Base-by-base conservation (phyloP, 2,797 vertebrate species). In the Glyptemys insculpta region DNA sequence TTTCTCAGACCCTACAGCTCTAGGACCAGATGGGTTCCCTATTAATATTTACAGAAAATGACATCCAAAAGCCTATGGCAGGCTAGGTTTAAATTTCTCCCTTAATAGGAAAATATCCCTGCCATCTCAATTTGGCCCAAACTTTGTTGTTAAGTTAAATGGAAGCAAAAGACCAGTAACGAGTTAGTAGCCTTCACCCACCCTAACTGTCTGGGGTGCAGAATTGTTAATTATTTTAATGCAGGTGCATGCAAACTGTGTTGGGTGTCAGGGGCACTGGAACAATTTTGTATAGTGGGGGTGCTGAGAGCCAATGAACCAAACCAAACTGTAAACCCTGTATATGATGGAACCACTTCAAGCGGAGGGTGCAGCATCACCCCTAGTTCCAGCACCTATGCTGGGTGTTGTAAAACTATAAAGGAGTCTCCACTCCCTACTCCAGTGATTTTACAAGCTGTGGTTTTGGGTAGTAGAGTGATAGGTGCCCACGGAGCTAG, bases 31-130 rank as follows among this genome's bases (percentile, higher is more conserved):
- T 92, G 88, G 57, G 53, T 41, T 96, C 82, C 90, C 92, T 85
- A 81, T 93, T 88, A 94, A 95, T 94, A 94, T 94, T 92, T 92
- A 94, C 82, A 57, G 72, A 27, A 95, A 96, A 85, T 87, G 87
- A 91, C 94, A 93, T 90, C 93, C 89, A 94, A 91, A 93, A 94
- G 91, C 79, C 91, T 15, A 16, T 85, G 91, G 95, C 94, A 76
- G 88, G 54, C 19, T n/a, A 90, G 56, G 57, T 47, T 94, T 53
- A 90, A 27, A 8, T 86, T 93, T 81, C 84, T 74, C n/a, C 84
- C 79, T 50, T 34, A 79, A 81, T 86, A 50, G 50, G 50, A 79
- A 83, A 93, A 96, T 92, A 92, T 80, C 81, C 12, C 41, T 65
- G 49, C 79, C n/a, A 76, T 83, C 91, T 89, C 88, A 90, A 87